These are phyloP conservation scores for Beroe ovata DNA, from an alignment of 37 sponge, comb jelly and placozoan genomes.

Conservation along the genomic window DNA sequence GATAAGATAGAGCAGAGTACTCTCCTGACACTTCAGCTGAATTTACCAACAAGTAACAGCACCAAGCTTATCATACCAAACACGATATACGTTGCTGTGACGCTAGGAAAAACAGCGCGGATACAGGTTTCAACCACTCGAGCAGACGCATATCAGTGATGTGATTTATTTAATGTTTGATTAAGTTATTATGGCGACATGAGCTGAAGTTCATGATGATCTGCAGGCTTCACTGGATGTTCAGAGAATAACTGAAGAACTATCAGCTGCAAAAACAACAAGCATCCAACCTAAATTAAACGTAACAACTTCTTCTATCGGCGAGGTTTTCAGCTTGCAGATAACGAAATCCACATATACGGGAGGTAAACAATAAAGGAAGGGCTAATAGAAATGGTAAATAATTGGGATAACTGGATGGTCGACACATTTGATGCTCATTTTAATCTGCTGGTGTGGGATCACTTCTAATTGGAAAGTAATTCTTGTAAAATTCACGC, in stretches of 20 bases:
- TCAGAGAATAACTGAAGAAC: neutral
- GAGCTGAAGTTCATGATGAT: no score
- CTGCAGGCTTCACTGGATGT: neutral
- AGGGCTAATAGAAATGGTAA: neutral
- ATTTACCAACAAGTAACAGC: neutral
- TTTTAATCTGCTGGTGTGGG: no score
- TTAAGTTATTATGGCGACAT: no score
- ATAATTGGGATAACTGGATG: neutral
- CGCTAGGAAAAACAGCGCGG: neutral
- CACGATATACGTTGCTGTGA: neutral
- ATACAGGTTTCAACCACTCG: no score
- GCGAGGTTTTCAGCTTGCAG: neutral
- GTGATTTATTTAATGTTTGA: no score
- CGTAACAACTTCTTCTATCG: neutral
- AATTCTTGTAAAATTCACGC: no score
- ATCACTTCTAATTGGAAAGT: no score
- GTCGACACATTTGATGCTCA: no score
- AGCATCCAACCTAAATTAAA: neutral
- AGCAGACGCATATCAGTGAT: no score
- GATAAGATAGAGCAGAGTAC: neutral
- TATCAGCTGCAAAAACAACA: neutral
- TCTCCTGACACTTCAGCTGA: neutral
- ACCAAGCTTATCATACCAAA: neutral
- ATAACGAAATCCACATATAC: no score
- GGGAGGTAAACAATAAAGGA: no score